A percentile compares a stretch with the other conserved stretches of the same genome.
These are phyloP conservation scores for Rhodophaea formosa DNA, from an alignment of 2,888 invertebrate species.

Conservation along the genomic window DNA sequence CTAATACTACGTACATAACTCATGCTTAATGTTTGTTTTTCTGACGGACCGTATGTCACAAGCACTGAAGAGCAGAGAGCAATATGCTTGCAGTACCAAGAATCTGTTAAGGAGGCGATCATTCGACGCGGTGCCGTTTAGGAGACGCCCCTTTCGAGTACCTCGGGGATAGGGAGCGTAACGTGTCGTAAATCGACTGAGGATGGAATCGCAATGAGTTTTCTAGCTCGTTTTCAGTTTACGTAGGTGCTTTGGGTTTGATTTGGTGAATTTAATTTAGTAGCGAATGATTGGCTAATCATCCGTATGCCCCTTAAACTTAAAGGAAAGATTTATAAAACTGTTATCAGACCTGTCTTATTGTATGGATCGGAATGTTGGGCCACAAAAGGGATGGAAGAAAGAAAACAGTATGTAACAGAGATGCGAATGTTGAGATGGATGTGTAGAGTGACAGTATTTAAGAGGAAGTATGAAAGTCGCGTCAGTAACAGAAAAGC, in stretches of 20 bases:
- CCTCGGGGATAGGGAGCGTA: constrained; percentile 32
- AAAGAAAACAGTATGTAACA: no score
- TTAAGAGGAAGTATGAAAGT: no score
- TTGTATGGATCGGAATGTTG: no score
- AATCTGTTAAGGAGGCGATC: constrained; percentile 61
- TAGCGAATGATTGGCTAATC: background rate
- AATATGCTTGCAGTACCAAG: constrained; percentile 51
- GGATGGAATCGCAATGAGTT: constrained; percentile 34
- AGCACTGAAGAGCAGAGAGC: constrained; percentile 36
- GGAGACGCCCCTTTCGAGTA: constrained; percentile 63
- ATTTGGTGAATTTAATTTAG: background rate
- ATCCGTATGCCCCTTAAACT: no score
- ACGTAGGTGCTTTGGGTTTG: background rate
- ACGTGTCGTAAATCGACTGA: constrained; percentile 46
- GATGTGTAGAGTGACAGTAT: no score
- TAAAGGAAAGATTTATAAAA: no score
- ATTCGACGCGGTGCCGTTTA: constrained; percentile 54
- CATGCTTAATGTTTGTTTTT: no score
- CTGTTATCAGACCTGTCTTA: no score
- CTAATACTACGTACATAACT: no score
- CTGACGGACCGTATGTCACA: constrained; percentile 20
- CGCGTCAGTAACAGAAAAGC: no score
- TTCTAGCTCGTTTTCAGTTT: constrained; percentile 26
- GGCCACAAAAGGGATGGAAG: no score
- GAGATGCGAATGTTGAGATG: no score